A percentile compares a stretch with the other conserved stretches of the same genome.
Conservation (phyloP, 2,113 vertebrate species). For the Trichomycterus rosablanca region DNA sequence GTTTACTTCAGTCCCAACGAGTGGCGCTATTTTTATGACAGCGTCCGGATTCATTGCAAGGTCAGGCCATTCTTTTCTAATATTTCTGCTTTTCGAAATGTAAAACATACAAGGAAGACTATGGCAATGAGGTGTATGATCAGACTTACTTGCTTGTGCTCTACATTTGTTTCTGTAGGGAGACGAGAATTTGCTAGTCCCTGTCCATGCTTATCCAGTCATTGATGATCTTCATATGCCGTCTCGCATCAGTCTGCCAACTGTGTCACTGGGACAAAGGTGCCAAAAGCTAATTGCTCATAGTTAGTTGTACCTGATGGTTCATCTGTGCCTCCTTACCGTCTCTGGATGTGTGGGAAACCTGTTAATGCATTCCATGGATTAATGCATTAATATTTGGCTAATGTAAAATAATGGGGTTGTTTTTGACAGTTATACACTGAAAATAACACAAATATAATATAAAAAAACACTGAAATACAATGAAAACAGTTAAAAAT, state of each 20-base stretch:
- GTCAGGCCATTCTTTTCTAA: conserved; percentile 53
- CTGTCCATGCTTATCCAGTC: conserved; percentile 85
- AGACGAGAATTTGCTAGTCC: conserved; percentile 82
- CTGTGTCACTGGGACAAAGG: conserved; percentile 80
- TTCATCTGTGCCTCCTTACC: no score
- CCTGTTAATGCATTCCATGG: no score
- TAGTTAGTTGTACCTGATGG: no score
- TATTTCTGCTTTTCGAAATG: not conserved
- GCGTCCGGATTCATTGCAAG: conserved; percentile 84
- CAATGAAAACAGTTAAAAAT: no score
- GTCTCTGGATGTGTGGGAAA: no score
- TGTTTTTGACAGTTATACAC: no score
- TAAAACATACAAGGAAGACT: not conserved
- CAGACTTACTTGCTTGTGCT: not conserved
- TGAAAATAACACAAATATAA: no score
- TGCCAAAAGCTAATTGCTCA: no score
- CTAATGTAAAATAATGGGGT: no score
- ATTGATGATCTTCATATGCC: conserved; percentile 81
- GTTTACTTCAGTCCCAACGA: conserved; percentile 82
- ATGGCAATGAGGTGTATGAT: not conserved
- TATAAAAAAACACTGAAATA: no score
- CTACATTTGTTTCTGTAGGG: conserved; percentile 62
- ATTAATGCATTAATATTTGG: no score
- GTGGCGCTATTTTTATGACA: conserved; percentile 91
- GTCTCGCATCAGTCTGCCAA: conserved; percentile 74